Evolutionary conservation across 30 jellyfish, hydroid and myxozoan species (phyloP).

Genomic region (Hydractinia symbiolongicarpus): DNA sequence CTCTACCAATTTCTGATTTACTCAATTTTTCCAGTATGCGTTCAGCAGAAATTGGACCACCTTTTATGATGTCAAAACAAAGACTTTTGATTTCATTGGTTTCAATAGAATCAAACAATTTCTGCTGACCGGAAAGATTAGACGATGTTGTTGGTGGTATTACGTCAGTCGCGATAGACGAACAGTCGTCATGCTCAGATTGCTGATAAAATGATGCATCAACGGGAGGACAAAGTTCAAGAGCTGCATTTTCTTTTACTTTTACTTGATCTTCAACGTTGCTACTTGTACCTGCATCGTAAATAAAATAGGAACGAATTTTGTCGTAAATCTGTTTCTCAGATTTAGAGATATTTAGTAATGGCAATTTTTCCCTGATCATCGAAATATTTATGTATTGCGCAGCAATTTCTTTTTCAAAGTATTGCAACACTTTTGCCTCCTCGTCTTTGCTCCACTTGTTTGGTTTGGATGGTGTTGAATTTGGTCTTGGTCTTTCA

Average conservation of each 20-base stretch:
- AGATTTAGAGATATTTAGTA: no score
- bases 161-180: neutral
- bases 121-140: neutral
- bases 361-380: no score
- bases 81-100: neutral
- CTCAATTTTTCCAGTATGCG: neutral
- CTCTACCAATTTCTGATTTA: neutral
- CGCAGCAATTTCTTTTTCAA: no score
- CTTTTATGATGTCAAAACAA: slow-evolving; percentile 3
- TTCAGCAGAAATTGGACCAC: neutral
- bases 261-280: neutral
- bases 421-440: neutral
- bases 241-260: neutral
- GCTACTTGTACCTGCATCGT: neutral
- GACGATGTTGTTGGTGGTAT: slow-evolving; percentile 6
- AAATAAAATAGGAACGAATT: neutral
- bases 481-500: neutral
- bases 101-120: neutral
- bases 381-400: no score
- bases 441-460: slow-evolving; percentile 10
- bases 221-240: neutral
- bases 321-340: neutral
- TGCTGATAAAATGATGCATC: neutral
- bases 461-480: neutral
- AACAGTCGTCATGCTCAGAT: neutral